Base-by-base conservation (phyloP, 2,888 invertebrate genomes). In the Rhingia rostrata region DNA sequence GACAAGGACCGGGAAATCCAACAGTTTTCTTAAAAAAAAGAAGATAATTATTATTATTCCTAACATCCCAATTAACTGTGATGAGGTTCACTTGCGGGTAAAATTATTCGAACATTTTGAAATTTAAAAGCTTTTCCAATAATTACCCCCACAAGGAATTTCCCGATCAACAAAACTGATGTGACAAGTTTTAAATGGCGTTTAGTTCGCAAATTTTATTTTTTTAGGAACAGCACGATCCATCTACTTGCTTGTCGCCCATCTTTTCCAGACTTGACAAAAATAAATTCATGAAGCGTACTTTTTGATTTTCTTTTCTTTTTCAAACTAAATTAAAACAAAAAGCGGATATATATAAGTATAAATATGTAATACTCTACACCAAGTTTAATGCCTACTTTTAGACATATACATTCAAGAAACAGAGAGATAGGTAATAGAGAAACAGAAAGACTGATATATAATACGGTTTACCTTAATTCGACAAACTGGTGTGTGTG, bases 91-190 rank as follows among this genome's bases (percentile, higher is more conserved):
- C 63, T 67, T 82, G 82, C 61, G 66, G 72, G 66, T 54, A 66
- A 10, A 72, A 77, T 77, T 72, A 82, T 77, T 72, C 43, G 64
- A 54, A 82, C 77, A 49, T 43, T 69, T 45, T 6, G 43, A 60
- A 49, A 51, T 70, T 61, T 63, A 73, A 64, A 64, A 69, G 12
- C 39, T 43, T 82, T 56, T 47, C 30, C 39, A 70, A 72, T 77
- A 72, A 81, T 63, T 56, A 60, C 37, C 22, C 61, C 67, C 73
- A 72, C 91, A 92, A 91, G 92, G 91, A 89, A 91, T 89, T 90
- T 89, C 90, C 89, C 91, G 91, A 91, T 92, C 92, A 92, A 90
- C 91, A 92, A 91, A 92, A 92, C 91, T 91, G 89, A 91, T 91
- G 91, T 92, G 91, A 91, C 92, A 91, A 90, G 88, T 87, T 91